Evolutionary conservation across 1,140 invertebrate genomes (phyloP).

Genomic region (Drosophila orosa): DNA sequence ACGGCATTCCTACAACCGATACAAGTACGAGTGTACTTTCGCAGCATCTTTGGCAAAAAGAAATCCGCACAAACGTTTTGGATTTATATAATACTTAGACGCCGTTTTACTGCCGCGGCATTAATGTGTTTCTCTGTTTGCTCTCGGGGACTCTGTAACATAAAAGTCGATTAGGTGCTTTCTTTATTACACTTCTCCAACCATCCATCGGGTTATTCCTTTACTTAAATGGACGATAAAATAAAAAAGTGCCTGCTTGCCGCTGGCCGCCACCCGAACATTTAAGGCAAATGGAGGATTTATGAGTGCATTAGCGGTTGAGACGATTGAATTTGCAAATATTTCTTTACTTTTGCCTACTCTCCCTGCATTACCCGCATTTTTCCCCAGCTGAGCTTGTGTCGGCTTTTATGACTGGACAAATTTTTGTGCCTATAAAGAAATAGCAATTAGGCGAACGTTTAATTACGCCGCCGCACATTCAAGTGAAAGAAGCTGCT

Average conservation of each 20-base stretch:
- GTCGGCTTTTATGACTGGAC: slow-evolving; percentile 62
- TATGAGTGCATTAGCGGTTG: slow-evolving; percentile 68
- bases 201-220: slow-evolving; percentile 22
- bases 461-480: slow-evolving; percentile 61
- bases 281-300: slow-evolving; percentile 44
- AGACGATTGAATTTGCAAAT: slow-evolving; percentile 62
- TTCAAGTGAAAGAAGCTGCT: slow-evolving; percentile 28
- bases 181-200: slow-evolving; percentile 48
- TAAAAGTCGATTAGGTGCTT: slow-evolving; percentile 56
- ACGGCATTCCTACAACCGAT: slow-evolving; percentile 26
- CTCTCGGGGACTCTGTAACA: slow-evolving; percentile 50
- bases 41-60: slow-evolving; percentile 10
- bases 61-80: slow-evolving; percentile 7
- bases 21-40: slow-evolving; percentile 11
- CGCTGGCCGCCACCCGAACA: slow-evolving; percentile 36
- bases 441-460: slow-evolving; percentile 69
- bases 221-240: slow-evolving; percentile 50
- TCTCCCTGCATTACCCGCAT: slow-evolving; percentile 18
- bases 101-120: slow-evolving; percentile 48
- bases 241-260: slow-evolving; percentile 26
- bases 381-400: slow-evolving; percentile 12
- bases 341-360: slow-evolving; percentile 20
- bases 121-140: slow-evolving; percentile 49
- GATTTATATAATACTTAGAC: slow-evolving; percentile 53
- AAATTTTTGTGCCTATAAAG: slow-evolving; percentile 62